Base-by-base conservation (phyloP, 2,888 invertebrate genomes). In the Melangyna quadrimaculata region DNA sequence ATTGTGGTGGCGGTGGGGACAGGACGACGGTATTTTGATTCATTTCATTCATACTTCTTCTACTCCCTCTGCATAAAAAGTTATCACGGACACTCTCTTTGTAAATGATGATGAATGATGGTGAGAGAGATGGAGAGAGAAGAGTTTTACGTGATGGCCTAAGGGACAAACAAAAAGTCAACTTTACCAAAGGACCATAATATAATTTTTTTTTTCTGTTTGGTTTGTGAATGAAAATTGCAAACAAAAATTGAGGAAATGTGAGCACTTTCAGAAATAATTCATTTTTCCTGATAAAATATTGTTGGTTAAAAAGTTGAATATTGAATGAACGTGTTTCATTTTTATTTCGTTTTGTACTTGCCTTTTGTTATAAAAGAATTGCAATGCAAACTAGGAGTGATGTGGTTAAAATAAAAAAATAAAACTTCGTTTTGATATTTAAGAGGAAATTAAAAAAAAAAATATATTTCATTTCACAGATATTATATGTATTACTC, bases 71-170 rank as follows among this genome's bases (percentile, higher is more conserved):
- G 43, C 22, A 55, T 51, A 32, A 71, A 65, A 67, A 74, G 48
- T 72, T 78, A 79, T 63, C 69, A 55, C 70, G 53, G 71, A 71
- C 74, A 77, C 37, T 65, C 75, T 35, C n/a, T 24, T 14, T 45
- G 29, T 45, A 32, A 51, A 10, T 65, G 74, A 53, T 75, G 77
- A 72, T 73, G 69, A 59, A 77, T 80, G 71, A 53, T 45, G 29
- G 12, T 14, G 22, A 6, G 14, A 6, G 14, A 12, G 17, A 32
- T n/a, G n/a, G 29, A 29, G 8, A 27, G n/a, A n/a, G 19, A 3
- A 17, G 17, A 29, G 12, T 37, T 77, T 72, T 86, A 72, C 84
- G 80, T 86, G 84, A 86, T 77, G 61, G 67, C 71, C 61, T 32
- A 45, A 19, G 69, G 78, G 40, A 27, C 43, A 35, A 57, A n/a